Percentiles rank a stretch among this genome's conserved stretches.
Conservation (phyloP, 2,797 vertebrate species). For the Enteromius anoplus region DNA sequence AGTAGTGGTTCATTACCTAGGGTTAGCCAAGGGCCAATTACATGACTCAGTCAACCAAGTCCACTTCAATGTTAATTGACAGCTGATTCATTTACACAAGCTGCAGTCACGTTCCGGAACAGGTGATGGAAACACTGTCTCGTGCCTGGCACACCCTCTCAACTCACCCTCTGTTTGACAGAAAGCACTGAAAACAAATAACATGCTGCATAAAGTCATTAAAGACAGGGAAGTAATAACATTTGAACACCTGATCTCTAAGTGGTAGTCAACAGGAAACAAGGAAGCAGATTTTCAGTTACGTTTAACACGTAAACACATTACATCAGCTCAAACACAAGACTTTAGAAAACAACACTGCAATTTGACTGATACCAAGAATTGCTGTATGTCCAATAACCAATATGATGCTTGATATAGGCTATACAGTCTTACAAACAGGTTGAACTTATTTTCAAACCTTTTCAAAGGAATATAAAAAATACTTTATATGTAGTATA, state of each 20-base stretch:
- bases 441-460: neutral
- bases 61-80: slow-evolving; percentile 57
- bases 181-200: slow-evolving; percentile 28
- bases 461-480: neutral
- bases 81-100: slow-evolving; percentile 70
- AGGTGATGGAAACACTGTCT: slow-evolving; percentile 67
- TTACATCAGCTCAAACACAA: neutral
- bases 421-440: neutral
- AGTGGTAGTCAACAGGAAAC: slow-evolving; percentile 20
- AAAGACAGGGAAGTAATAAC: slow-evolving; percentile 10
- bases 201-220: neutral
- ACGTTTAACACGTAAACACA: neutral
- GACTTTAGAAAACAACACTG: neutral
- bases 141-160: slow-evolving; percentile 52
- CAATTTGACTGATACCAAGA: neutral
- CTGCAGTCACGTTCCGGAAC: slow-evolving; percentile 73
- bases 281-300: neutral
- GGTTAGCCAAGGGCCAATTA: slow-evolving; percentile 66
- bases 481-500: neutral
- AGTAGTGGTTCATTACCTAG: slow-evolving; percentile 52
- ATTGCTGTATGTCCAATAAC: neutral
- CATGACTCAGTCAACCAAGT: slow-evolving; percentile 47
- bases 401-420: neutral
- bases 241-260: slow-evolving; percentile 14
- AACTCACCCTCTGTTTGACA: slow-evolving; percentile 21